Conservation (phyloP, 1,140 invertebrate species). For the Sarcophaga bullata region DNA sequence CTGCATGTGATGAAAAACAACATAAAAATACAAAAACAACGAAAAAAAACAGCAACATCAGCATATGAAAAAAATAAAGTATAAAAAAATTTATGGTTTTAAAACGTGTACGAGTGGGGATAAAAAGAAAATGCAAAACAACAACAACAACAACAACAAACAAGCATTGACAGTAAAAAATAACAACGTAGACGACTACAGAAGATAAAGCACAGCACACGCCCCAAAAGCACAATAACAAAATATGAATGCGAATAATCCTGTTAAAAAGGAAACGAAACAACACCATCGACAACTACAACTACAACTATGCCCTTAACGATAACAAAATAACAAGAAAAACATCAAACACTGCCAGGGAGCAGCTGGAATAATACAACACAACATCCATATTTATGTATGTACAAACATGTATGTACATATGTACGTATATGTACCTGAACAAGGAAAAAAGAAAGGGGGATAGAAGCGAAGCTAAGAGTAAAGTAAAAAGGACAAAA, state of each 20-base stretch:
- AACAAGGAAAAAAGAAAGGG: too few relatives aligned
- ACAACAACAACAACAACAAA: background rate
- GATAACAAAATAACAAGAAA: background rate
- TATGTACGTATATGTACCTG: too few relatives aligned
- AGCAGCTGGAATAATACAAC: background rate
- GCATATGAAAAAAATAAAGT: background rate
- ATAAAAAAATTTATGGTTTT: background rate
- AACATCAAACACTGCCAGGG: background rate
- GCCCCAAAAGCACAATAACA: constrained; percentile 11
- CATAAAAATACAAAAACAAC: too few relatives aligned
- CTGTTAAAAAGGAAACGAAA: constrained; percentile 21
- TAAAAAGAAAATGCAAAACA: background rate
- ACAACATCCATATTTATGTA: too few relatives aligned
- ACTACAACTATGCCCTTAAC: background rate
- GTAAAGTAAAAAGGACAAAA: background rate
- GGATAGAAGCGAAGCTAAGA: background rate
- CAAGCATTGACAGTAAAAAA: background rate
- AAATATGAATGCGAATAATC: background rate
- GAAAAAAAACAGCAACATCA: too few relatives aligned
- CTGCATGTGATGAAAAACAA: background rate
- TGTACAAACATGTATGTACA: too few relatives aligned
- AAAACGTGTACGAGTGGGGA: constrained; percentile 5
- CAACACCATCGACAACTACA: background rate
- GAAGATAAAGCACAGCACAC: background rate
- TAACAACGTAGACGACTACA: background rate